Base-by-base conservation (phyloP, 2,888 invertebrate species). In the Hyles lineata region DNA sequence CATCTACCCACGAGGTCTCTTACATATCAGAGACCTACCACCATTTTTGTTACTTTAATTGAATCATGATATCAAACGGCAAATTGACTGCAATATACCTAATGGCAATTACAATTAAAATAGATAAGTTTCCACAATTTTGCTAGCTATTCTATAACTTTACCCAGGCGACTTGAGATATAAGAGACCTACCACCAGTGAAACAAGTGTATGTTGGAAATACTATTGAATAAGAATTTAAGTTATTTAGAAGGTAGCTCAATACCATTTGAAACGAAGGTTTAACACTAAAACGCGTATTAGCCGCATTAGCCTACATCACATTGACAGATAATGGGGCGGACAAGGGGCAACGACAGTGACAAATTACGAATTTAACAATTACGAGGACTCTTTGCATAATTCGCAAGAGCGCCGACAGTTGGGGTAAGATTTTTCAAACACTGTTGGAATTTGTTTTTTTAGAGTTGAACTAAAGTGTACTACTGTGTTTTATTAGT, bases 321-420 rank as follows among this genome's bases (percentile, higher is more conserved):
- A 23, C 62, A 62, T 8, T 62, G 35, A 62, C 35, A 62, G 19
- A n/a, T 35, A 62, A n/a, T 35, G 32, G 62, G 32, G 62, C 19
- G 8, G 61, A 29, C 7, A 62, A 62, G 35, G 35, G 62, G 35
- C n/a, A 62, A 17, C 2, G 62, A 62, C 62, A 62, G 62, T 62
- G 62, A 62, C 35, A 35, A 62, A 62, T 62, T 62, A 35, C 62
- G 32, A 60, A 60, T 60, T 62, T 32, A 62, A 62, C 32, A 62
- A 62, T 62, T 62, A 62, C 35, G 32, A n/a, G 19, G n/a, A n/a
- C 32, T 62, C 62, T 62, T 35, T n/a, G n/a, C 9, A 35, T 62
- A 62, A 35, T 61, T 62, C n/a, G 9, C 3, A 60, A 25, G 60
- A 29, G 50, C 15, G 52, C 1, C 7, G 6, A 55, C 19, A 17